Base-by-base conservation (phyloP, 2,888 invertebrate species). In the Rhopalosiphum nymphaeae region DNA sequence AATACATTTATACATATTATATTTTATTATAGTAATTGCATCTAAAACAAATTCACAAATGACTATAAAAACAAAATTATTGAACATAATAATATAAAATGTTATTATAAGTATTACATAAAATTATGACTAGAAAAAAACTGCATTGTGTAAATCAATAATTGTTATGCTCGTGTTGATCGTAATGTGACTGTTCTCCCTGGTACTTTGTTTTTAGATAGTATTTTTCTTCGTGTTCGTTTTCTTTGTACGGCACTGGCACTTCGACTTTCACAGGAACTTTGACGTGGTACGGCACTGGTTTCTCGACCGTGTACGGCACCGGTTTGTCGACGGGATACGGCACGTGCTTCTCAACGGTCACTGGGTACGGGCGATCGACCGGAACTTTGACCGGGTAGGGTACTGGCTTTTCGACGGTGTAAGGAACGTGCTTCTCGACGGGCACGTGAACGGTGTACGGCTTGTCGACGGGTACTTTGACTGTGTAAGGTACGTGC, bases 331-430 rank as follows among this genome's bases (percentile, higher is more conserved):
- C 94, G 56, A 94, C 95, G 94, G 97, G 95, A 96, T 97, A 97
- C 3, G 98, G 97, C 91, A 98, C 97, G 21, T 98, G 98, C 95
- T 97, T 97, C 84, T 98, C 97, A 61, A 98, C 97, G 95, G 97
- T 97, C 10, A 98, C 97, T 26, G 95, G 95, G 94, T 95, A 95
- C 0, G 95, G 95, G 91, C 95, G 95, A 95, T 95, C 95, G 88
- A 97, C 97, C 95, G 96, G 97, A 89, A 97, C 97, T 96, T 97
- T 97, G 85, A 98, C 97, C 95, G 95, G 95, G 87, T 94, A 95
- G 1, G 95, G 95, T 7, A 95, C 95, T 29, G 87, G 95, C 42
- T 95, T 95, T 94, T 95, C 95, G 88, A 95, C 95, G 21, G 95
- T 95, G 95, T 95, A 95, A n/a, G 95, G 95, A 11, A 95, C 95